Base-by-base conservation (phyloP, 2,113 vertebrate genomes). In the Aphelocoma coerulescens region DNA sequence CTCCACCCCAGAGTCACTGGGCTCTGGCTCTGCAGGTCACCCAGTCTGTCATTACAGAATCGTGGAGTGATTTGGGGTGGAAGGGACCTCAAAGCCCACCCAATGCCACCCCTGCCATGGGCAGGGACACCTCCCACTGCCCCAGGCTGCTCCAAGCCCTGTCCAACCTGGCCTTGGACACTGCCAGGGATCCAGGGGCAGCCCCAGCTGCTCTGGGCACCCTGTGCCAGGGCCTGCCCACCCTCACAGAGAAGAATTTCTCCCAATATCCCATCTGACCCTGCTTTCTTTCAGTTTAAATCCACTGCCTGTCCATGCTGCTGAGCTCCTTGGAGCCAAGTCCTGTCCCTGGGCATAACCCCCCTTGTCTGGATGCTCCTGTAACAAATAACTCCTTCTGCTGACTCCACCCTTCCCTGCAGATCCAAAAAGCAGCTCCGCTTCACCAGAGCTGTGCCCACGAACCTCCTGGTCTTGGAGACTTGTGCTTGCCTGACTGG, bases 231-330 rank as follows among this genome's bases (percentile, higher is more conserved):
- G 28, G 23, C 46, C 77, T 75, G 0, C 8, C 28, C 30, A 15
- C n/a, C n/a, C 54, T 83, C n/a, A 0, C 20, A 54, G 26, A 3
- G 7, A 16, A 8, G 0, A 75, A 61, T 54, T 75, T 1, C 11
- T 2, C 39, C 39, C 19, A 30, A 7, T 35, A 35, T 76, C 2
- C n/a, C 6, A 22, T 7, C 7, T 3, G 18, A 5, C 7, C 4
- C 20, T 21, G 0, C 17, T 48, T 82, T 26, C 23, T 39, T 44
- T 22, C n/a, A 13, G 30, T 55, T 83, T 19, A 48, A 55, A 49
- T 23, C 55, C 35, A 11, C 19, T 43, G 11, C n/a, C n/a, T 48
- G 55, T 26, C 62, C 43, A 0, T 9, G 12, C 58, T 61, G 39
- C 54, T 65, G 72, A 86, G 80, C 30, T 62, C 46, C 62, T 59